Percentiles rank a stretch among this genome's conserved stretches.
Conservation (phyloP, 35 echinoderm and acorn worm species). For the Chiridota heheva region DNA sequence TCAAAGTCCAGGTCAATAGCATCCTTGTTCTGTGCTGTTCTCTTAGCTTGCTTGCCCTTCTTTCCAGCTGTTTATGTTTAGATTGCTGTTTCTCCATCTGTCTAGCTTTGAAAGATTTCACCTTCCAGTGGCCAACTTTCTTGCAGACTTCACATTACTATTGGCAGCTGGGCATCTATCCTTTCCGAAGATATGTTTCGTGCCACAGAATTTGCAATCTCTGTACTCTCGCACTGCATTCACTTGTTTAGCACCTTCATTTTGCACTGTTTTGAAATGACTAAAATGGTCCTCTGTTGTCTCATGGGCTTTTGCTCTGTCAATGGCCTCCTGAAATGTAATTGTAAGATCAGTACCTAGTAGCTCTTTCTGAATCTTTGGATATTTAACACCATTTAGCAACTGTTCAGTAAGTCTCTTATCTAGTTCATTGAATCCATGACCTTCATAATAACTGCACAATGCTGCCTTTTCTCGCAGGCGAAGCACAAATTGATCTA, state of each 20-base stretch:
- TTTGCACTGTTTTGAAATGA: neutral
- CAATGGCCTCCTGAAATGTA: constrained; percentile 45
- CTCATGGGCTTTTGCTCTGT: constrained; percentile 46
- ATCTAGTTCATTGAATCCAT: constrained; percentile 28
- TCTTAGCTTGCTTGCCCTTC: neutral
- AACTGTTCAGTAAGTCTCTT: constrained; percentile 14
- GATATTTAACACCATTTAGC: constrained; percentile 30
- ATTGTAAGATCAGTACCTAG: constrained; percentile 26
- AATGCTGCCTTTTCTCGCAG: constrained; percentile 3
- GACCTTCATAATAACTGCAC: neutral
- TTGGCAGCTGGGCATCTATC: constrained; percentile 32
- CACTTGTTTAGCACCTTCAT: neutral
- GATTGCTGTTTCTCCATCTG: neutral
- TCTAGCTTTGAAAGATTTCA: neutral
- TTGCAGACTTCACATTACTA: constrained; percentile 20
- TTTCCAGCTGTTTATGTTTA: neutral
- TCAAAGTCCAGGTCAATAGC: constrained; percentile 5
- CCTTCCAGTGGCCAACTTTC: constrained; percentile 23
- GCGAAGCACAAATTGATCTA: neutral
- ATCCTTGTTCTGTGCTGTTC: constrained; percentile 30
- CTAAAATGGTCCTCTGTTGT: constrained; percentile 15
- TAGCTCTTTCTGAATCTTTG: constrained; percentile 50
- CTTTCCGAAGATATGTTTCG: constrained; percentile 17
- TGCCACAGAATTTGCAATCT: constrained; percentile 30
- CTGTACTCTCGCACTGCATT: constrained; percentile 7